Evolutionary conservation across 2,797 vertebrate genomes (phyloP).

Genomic region (Synanceia verrucosa): DNA sequence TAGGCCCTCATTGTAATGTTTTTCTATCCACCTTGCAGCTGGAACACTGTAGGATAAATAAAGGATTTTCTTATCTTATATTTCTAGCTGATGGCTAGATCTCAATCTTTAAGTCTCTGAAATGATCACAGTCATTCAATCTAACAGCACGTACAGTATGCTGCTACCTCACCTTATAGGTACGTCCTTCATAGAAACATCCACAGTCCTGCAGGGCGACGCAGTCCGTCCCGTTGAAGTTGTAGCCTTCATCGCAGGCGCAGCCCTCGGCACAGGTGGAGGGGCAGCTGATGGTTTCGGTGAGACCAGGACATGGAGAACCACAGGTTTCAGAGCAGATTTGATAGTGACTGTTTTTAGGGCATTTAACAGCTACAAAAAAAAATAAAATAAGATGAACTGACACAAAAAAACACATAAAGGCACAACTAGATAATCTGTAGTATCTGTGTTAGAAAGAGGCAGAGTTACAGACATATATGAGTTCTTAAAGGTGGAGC

Average conservation of each 20-base stretch:
- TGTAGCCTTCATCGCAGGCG: constrained; percentile 74
- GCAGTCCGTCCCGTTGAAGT: constrained; percentile 74
- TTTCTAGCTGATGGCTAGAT: too few species aligned
- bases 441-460: neutral
- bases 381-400: neutral
- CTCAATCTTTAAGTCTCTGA: neutral
- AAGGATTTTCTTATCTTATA: too few species aligned
- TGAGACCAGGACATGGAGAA: constrained; percentile 72
- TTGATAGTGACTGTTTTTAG: constrained; percentile 79
- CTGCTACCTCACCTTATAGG: constrained; percentile 55
- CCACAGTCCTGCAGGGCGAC: constrained; percentile 74
- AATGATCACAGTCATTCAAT: neutral
- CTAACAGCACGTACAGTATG: neutral
- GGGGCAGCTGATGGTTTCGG: constrained; percentile 43
- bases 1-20: too few species aligned
- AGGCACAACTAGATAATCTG: neutral
- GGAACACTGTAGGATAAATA: too few species aligned
- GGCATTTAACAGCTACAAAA: constrained; percentile 70
- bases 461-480: neutral
- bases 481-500: neutral
- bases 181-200: constrained; percentile 74
- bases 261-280: constrained; percentile 78
- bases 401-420: neutral
- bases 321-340: constrained; percentile 75
- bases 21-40: too few species aligned